These are phyloP conservation scores for Antechinus stuartii DNA, from an alignment of 2,113 vertebrate species.

Conservation along the genomic window DNA sequence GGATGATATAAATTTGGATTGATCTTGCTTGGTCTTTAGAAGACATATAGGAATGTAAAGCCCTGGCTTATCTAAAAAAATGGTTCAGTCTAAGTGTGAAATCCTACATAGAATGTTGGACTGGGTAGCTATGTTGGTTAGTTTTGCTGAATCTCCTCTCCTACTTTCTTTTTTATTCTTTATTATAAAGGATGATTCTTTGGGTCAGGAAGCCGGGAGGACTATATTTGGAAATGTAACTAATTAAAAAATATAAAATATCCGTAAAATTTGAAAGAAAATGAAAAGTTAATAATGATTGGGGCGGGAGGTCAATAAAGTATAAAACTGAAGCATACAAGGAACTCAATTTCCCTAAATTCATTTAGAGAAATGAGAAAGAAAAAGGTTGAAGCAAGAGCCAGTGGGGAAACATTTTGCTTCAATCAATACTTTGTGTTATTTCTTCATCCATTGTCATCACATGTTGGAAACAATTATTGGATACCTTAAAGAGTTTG, in stretches of 20 bases:
- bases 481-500: slow-evolving; percentile 10
- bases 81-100: background rate
- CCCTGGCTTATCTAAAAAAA: background rate
- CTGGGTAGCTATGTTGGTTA: background rate
- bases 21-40: background rate
- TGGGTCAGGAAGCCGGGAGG: background rate
- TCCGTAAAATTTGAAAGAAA: background rate
- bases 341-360: background rate
- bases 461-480: slow-evolving; percentile 10
- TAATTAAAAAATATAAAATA: background rate
- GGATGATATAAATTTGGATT: background rate
- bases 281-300: background rate
- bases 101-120: background rate
- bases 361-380: slow-evolving; percentile 31
- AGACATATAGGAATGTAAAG: background rate
- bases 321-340: slow-evolving; percentile 19
- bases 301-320: background rate
- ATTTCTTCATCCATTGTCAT: slow-evolving; percentile 8
- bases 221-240: background rate
- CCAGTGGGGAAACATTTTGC: background rate
- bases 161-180: background rate
- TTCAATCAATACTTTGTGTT: background rate
- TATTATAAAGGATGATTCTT: background rate
- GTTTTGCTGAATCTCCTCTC: background rate
- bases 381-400: background rate